phyloP scores from a whole-genome alignment of 2,888 invertebrate species.

The Drosophila multiciliata region DNA sequence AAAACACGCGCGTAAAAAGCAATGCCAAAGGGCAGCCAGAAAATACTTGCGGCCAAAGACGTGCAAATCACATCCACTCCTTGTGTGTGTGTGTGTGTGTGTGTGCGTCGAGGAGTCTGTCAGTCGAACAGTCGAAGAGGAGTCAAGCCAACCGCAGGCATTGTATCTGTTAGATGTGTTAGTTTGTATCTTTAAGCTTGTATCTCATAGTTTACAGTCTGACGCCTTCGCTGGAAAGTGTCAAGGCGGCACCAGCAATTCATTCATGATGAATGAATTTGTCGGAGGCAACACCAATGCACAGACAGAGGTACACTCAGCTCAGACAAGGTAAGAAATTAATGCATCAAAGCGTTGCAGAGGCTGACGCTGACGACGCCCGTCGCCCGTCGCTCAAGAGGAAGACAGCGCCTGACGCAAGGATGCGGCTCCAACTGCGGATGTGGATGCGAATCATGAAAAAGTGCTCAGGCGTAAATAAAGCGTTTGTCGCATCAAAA shows the following conservation, averaged over 20 bases:
- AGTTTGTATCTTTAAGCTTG: slow-evolving; percentile 33
- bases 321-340: slow-evolving; percentile 64
- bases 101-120: slow-evolving; percentile 13
- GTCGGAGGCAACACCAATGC: slow-evolving; percentile 34
- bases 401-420: slow-evolving; percentile 41
- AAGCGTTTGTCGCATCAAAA: slow-evolving; percentile 53
- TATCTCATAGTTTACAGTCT: slow-evolving; percentile 82
- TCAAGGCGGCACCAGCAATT: slow-evolving; percentile 46
- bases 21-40: slow-evolving; percentile 62
- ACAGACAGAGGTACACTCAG: slow-evolving; percentile 9
- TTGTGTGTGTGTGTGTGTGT: slow-evolving; percentile 23
- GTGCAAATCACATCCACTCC: slow-evolving; percentile 67
- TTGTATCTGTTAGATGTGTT: slow-evolving; percentile 31
- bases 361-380: slow-evolving; percentile 50
- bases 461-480: slow-evolving; percentile 61
- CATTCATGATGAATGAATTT: slow-evolving; percentile 76
- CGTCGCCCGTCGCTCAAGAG: slow-evolving; percentile 67
- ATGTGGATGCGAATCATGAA: slow-evolving; percentile 23
- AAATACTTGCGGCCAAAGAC: slow-evolving; percentile 59
- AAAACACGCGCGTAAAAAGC: slow-evolving; percentile 28
- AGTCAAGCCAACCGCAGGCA: slow-evolving; percentile 13
- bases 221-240: slow-evolving; percentile 65
- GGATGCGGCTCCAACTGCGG: slow-evolving; percentile 8
- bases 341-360: slow-evolving; percentile 78
- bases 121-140: slow-evolving; percentile 1